Evolutionary conservation across 2,797 vertebrate genomes (phyloP), one percentile per base, ranked within the genome.

Genomic region (Neomorphus geoffroyi): DNA sequence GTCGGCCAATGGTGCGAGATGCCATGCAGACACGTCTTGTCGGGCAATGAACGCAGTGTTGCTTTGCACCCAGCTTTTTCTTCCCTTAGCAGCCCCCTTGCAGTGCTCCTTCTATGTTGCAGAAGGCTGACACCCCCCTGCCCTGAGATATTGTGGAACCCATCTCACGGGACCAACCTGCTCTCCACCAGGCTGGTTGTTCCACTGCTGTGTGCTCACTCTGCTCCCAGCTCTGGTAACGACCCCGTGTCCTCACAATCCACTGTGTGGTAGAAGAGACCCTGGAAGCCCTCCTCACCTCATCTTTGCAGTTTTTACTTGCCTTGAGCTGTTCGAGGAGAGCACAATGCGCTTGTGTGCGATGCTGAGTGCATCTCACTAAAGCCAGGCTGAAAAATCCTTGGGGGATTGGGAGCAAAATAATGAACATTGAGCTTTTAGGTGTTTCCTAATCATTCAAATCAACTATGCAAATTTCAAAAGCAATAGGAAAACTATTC

Each of bases 391-490:
- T 74, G 82, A 26, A 80, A 51, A 53, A 18, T 14, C 41, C 8
- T 26, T 3, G 48, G 15, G 41, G 56, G 26, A 27, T 57, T 17
- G 13, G 37, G 33, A 56, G 24, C 37, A 33, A 23, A 81, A 61
- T 28, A 57, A 53, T 1, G 12, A 46, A 17, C 0, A 0, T 9
- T 75, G 64, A 46, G 51, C 15, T 45, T 46, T 46, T 9, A 74
- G 79, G 22, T 37, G 7, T 72, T 80, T 19, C 32, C 43, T 46
- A 2, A 35, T 57, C 32, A 45, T n/a, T 43, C 41, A 8, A 19
- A 37, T 9, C 50, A 33, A 0, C 11, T 1, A 5, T 13, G 48
- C 50, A 72, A 69, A 50, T 5, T n/a, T n/a, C n/a, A n/a, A n/a
- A n/a, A n/a, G n/a, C n/a, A n/a, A n/a, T n/a, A n/a, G n/a, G n/a